Evolutionary conservation across 2,797 vertebrate genomes (phyloP), one percentile per base, ranked within the genome.

Genomic region (Hypotaenidia okinawae): DNA sequence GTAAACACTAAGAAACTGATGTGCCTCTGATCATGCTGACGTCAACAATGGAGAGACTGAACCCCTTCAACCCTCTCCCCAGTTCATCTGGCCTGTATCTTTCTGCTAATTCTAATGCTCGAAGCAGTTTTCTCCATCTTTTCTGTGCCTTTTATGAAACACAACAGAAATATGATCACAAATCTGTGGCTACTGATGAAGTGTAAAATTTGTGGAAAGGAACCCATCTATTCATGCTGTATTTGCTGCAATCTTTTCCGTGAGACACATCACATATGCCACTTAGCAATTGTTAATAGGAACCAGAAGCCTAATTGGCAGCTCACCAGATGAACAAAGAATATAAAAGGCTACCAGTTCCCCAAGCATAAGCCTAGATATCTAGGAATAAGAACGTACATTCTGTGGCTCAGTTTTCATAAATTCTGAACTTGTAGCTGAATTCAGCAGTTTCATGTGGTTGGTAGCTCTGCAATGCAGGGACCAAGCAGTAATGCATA

Each of bases 231-330:
- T 70, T 84, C 61, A 85, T 51, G 35, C 49, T 66, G 17, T 63
- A 59, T 86, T 86, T 5, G 0, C 14, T 78, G 33, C 55, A 72
- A 6, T 72, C 13, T 83, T 93, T 80, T 86, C 55, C 0, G 0
- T 66, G 45, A 86, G 62, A 91, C 90, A 47, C 37, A 47, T 77
- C 52, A 64, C 73, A 88, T 70, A 35, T 66, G 41, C 27, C 62
- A 66, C 39, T 90, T 73, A 91, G 35, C 41, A 86, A 69, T 68
- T 84, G 58, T 72, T 86, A 93, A 84, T 37, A 84, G 43, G 77
- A 93, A 52, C 22, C 59, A 90, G 91, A 93, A 91, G 39, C 63
- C 69, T 84, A 84, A 89, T 5, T 94, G 84, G 70, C 90, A 92
- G 59, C 67, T 96, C 59, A 84, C 63, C 88, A 90, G 63, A 84